Evolutionary conservation across 2,797 vertebrate species (phyloP), one percentile per base, ranked within the genome.

Genomic region (Leuciscus waleckii): DNA sequence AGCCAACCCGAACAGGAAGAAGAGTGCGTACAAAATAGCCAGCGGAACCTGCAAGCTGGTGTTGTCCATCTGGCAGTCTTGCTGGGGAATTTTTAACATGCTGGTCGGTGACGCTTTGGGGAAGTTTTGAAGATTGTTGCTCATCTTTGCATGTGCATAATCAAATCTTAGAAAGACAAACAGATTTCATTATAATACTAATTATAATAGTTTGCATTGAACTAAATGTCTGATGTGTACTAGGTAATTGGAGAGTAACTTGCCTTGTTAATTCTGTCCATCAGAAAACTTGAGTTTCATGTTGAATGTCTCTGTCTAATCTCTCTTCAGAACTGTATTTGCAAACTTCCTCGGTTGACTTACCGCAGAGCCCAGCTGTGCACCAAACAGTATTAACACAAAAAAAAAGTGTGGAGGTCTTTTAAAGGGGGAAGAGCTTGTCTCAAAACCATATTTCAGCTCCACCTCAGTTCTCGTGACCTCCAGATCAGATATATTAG

Each of bases 1-100:
- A 11, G 85, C 74, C 13, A 98, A 90, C 86, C 97, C 98, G 82
- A 97, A 17, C 0, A 96, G 2, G 88, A 98, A 98, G 92, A 98
- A 95, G 21, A 97, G 0, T 0, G 94, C 91, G 89, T 97, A 98
- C 80, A 94, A 93, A 87, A 93, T n/a, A 0, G 93, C 93, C 85
- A 98, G 84, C 13, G 86, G 89, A 29, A 87, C 69, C 68, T 92
- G 94, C 16, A 98, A 83, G 0, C 92, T 87, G 5, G 46, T 37
- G 1, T 95, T 89, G 0, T 97, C 93, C 69, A 91, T 79, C 0
- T 1, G 0, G 61, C 97, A 98, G 0, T 2, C 49, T 2, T 2
- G 2, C 2, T 5, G 9, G 0, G 0, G 0, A 35, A 81, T 13
- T n/a, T 46, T 35, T 79, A 84, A 4, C n/a, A 0, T 26, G 65